These are phyloP conservation scores for Metacarcinus magister DNA, from an alignment of 2,888 invertebrate genomes.

Conservation along the genomic window DNA sequence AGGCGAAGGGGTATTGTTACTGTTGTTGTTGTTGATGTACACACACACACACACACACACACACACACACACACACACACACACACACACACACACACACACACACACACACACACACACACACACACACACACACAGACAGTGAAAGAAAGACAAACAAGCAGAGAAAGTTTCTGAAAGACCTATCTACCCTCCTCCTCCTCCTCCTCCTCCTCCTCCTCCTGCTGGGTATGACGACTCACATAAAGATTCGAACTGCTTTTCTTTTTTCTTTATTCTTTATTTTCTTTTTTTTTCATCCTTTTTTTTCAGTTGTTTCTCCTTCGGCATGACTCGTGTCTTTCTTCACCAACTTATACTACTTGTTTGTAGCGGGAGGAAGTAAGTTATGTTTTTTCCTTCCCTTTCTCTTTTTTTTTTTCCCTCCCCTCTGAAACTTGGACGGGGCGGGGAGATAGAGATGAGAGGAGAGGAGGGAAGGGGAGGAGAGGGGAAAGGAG, in stretches of 20 bases:
- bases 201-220: background rate
- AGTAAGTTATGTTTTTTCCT: background rate
- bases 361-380: background rate
- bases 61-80: background rate
- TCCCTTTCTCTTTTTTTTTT: background rate
- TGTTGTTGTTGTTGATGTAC: too few relatives aligned
- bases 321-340: background rate
- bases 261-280: background rate
- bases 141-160: background rate
- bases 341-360: background rate
- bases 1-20: too few relatives aligned
- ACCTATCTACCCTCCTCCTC: background rate
- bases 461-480: background rate
- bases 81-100: constrained; percentile 16
- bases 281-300: background rate
- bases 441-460: background rate
- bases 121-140: constrained; percentile 40
- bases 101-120: constrained; percentile 50
- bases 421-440: background rate
- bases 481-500: background rate
- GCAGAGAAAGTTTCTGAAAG: background rate
- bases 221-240: background rate
- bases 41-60: too few relatives aligned
- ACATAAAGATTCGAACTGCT: background rate
- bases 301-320: background rate